Base-by-base conservation (phyloP, 2,888 invertebrate species). In the Polietes domitor region DNA sequence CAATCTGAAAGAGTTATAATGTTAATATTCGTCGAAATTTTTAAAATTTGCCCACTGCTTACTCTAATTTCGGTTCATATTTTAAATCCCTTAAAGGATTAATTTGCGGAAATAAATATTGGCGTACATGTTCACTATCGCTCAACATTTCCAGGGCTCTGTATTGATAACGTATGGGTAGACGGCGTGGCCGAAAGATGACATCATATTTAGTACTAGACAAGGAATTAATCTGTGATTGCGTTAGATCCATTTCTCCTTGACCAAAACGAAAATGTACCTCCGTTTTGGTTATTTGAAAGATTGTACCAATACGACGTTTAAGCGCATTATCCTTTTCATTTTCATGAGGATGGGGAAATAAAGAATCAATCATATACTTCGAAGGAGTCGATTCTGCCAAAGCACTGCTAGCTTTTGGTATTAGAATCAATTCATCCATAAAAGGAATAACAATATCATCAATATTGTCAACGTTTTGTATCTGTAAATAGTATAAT, bases 401-500 rank as follows among this genome's bases (percentile, higher is more conserved):
- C 1, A 85, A 75, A 2, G 28, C 84, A 43, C 74, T 71, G 55
- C 88, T 89, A 0, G 68, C 55, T 61, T 71, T 85, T 3, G 90
- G 87, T 68, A 90, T 83, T 7, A 90, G 74, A n/a, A 90, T 88
- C 15, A 87, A 87, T 47, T 89, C 87, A 65, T 90, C 89, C 43
- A 87, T 10, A 26, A 80, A 74, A 0, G 88, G 85, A 1, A 79
- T 21, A 0, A 90, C 68, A 15, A 89, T 85, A 0, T 89, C 88
- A 53, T 89, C 89, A 0, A 86, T 77, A 80, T 87, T 88, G 0
- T 85, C 43, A 43, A 75, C 63, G 32, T 78, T 47, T 72, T 70
- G 53, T 43, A 84, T 32, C 83, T 83, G 24, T 12, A 61, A 41
- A 21, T 19, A 12, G 15, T 4, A 65, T 7, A 37, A 1, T 37